Base-by-base conservation (phyloP, 2,888 invertebrate genomes). In the Cosmia trapezina region DNA sequence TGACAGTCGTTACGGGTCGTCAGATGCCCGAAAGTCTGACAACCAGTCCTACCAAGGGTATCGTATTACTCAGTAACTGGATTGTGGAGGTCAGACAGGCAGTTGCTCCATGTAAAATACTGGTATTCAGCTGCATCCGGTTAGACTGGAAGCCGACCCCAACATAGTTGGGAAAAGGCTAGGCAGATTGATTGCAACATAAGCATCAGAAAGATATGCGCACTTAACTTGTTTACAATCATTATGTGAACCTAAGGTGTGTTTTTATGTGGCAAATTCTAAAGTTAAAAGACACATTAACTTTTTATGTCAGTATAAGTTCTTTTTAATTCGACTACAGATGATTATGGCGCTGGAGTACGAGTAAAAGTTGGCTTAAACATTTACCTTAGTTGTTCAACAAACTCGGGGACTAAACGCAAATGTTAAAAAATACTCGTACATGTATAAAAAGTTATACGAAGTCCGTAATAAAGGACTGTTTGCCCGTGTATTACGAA, bases 401-500 rank as follows among this genome's bases (percentile, higher is more conserved):
- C 28, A 56, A 49, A 19, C 9, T 47, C 47, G n/a, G n/a, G 47
- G n/a, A 0, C 5, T 33, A n/a, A 22, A 22, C 9, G 47, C 22
- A 64, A 64, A 63, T 28, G 28, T 54, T 37, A 45, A n/a, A 73
- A n/a, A 51, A n/a, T 11, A 61, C 19, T 33, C 3, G 5, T 47
- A 47, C 41, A 45, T 53, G 37, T 63, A 74, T 22, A 57, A 65
- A 37, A 72, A 73, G 73, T 62, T 63, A 37, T 54, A 66, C 14
- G 9, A 47, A 80, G 28, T 17, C 28, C 12, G 19, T 53, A 73
- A 62, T 69, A 69, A 64, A 37, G 53, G 22, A 12, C 53, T 53
- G 41, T 73, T 80, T 64, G 33, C 28, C 11, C 41, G 33, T 63
- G 45, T 63, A 73, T 63, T 67, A 80, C 33, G 49, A 19, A 80